Conservation (phyloP, 2,888 invertebrate species). For the Hypsopygia costalis region DNA sequence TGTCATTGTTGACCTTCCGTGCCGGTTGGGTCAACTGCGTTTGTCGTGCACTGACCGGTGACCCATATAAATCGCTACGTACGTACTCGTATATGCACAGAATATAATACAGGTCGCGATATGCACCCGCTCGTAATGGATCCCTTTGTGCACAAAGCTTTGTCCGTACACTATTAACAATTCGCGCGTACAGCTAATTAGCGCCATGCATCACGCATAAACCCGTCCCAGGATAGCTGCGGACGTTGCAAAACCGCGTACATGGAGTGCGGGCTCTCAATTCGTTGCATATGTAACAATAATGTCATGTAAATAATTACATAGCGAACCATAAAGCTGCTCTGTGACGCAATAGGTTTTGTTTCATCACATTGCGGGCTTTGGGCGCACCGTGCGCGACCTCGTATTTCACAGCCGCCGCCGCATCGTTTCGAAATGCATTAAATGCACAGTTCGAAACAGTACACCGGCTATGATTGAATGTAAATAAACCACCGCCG, state of each 20-base stretch:
- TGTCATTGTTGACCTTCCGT: slow-evolving; percentile 34
- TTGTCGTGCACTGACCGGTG: slow-evolving; percentile 49
- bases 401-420: slow-evolving; percentile 71
- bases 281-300: slow-evolving; percentile 47
- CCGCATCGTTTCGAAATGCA: slow-evolving; percentile 78
- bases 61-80: slow-evolving; percentile 61
- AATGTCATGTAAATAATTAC: slow-evolving; percentile 74
- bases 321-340: slow-evolving; percentile 66
- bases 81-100: slow-evolving; percentile 27
- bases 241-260: slow-evolving; percentile 29
- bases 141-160: slow-evolving; percentile 69
- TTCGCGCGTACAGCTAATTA: slow-evolving; percentile 56
- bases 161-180: slow-evolving; percentile 50
- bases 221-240: slow-evolving; percentile 35
- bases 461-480: slow-evolving; percentile 47
- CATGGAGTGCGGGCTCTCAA: slow-evolving; percentile 12
- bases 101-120: slow-evolving; percentile 33
- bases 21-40: slow-evolving; percentile 42
- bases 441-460: slow-evolving; percentile 74
- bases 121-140: slow-evolving; percentile 46
- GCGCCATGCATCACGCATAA: slow-evolving; percentile 35
- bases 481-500: slow-evolving; percentile 46
- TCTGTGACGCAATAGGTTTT: slow-evolving; percentile 71
- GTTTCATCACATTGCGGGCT: slow-evolving; percentile 69
- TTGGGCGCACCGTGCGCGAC: slow-evolving; percentile 67